These are phyloP conservation scores for Myiozetetes cayanensis DNA, from an alignment of 2,113 vertebrate species.

Conservation along the genomic window DNA sequence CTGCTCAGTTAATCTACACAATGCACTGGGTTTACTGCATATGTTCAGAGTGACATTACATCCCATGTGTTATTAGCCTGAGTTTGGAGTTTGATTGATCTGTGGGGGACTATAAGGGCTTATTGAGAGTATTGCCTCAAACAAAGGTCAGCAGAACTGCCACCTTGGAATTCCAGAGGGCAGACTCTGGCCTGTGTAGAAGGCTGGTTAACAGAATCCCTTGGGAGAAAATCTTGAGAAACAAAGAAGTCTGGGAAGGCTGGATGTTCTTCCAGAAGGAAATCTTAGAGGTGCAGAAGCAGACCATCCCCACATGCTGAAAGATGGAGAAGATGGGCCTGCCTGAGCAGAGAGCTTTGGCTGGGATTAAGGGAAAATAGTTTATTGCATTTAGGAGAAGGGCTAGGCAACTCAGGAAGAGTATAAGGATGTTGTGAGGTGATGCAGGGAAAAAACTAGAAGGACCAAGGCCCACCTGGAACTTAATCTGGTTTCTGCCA, in stretches of 20 bases:
- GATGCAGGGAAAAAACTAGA: not conserved
- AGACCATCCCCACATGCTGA: not conserved
- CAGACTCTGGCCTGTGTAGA: not conserved
- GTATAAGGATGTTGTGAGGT: not conserved
- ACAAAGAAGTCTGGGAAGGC: not conserved
- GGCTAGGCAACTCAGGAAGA: not conserved
- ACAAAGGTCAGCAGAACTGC: not conserved
- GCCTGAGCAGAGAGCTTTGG: not conserved
- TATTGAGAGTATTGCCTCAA: not conserved
- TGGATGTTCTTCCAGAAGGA: not conserved
- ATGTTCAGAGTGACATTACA: not conserved
- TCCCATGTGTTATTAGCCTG: not conserved
- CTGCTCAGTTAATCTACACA: not conserved
- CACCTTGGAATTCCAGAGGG: not conserved
- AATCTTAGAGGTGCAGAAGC: not conserved
- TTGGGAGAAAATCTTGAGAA: not conserved
- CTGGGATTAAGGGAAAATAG: too few species aligned
- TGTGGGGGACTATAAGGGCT: not conserved
- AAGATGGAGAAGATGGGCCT: not conserved
- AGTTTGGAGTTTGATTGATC: not conserved
- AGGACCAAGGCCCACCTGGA: not conserved
- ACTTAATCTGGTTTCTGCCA: not conserved
- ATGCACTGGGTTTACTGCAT: not conserved
- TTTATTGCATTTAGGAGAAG: not conserved
- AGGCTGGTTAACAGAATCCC: not conserved